Evolutionary conservation across 2,888 invertebrate genomes (phyloP).

Genomic region (Catonia carolina): DNA sequence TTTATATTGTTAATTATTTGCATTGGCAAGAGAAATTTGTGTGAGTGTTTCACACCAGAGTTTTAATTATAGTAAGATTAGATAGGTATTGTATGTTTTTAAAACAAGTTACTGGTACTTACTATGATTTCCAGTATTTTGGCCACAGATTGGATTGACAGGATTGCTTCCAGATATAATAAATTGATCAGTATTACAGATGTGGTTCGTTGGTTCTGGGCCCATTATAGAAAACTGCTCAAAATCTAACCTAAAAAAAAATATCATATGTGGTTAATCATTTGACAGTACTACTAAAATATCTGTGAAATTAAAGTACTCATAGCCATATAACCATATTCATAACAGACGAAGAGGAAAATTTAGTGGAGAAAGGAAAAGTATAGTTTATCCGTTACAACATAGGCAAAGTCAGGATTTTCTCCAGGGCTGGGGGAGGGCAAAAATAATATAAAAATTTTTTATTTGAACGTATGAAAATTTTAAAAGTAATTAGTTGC

Average conservation of each 20-base stretch:
- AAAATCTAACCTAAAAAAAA: conserved; percentile 60
- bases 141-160: conserved; percentile 73
- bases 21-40: too few species aligned
- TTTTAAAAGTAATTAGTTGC: too few species aligned
- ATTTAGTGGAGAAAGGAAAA: too few species aligned
- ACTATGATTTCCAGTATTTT: conserved; percentile 78
- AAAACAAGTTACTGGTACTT: conserved; percentile 39
- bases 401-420: too few species aligned
- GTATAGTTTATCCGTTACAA: too few species aligned
- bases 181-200: conserved; percentile 79
- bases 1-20: too few species aligned
- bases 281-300: background rate
- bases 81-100: background rate
- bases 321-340: background rate
- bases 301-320: background rate
- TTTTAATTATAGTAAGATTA: too few species aligned
- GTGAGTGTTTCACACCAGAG: too few species aligned
- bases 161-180: conserved; percentile 77
- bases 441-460: too few species aligned
- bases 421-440: too few species aligned
- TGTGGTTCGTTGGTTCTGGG: conserved; percentile 67
- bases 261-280: background rate
- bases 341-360: background rate
- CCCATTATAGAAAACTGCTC: conserved; percentile 68
- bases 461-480: too few species aligned